phyloP scores from a whole-genome alignment of 2,797 vertebrate species.

The Gila robusta region DNA sequence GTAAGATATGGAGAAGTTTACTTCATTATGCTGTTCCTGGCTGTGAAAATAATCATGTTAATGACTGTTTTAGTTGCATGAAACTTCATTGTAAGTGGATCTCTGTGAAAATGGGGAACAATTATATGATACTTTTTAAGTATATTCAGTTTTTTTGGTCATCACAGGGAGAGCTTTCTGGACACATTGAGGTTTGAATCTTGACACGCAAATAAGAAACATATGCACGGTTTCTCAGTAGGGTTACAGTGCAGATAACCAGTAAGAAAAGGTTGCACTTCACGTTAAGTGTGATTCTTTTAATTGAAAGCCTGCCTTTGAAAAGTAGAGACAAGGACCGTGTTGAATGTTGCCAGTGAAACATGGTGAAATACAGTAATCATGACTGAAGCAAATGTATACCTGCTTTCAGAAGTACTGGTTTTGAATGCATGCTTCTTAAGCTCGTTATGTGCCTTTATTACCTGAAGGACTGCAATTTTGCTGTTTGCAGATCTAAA shows the following conservation, averaged over 20 bases:
- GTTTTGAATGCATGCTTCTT: not conserved
- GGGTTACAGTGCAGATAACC: not conserved
- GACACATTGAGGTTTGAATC: not conserved
- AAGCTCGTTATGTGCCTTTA: constrained; percentile 1
- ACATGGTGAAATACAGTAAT: not conserved
- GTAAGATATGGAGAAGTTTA: not conserved
- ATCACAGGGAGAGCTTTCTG: not conserved
- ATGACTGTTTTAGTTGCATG: not conserved
- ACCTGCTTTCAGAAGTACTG: not conserved
- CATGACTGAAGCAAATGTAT: not conserved
- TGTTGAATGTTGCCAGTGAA: not conserved
- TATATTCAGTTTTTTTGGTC: not conserved
- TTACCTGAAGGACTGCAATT: constrained; percentile 17
- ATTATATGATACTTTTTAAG: not conserved
- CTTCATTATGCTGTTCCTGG: not conserved
- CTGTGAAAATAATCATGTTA: not conserved
- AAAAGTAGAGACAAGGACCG: not conserved
- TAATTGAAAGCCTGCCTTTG: not conserved
- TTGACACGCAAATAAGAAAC: not conserved
- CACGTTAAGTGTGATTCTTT: not conserved
- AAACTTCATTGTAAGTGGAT: too few relatives aligned
- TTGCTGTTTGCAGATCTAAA: constrained; percentile 5
- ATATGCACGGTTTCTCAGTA: not conserved
- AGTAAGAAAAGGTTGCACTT: not conserved
- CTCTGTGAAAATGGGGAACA: not conserved